Evolutionary conservation across 2,113 vertebrate species (phyloP).

Genomic region (Myrmecobius fasciatus): DNA sequence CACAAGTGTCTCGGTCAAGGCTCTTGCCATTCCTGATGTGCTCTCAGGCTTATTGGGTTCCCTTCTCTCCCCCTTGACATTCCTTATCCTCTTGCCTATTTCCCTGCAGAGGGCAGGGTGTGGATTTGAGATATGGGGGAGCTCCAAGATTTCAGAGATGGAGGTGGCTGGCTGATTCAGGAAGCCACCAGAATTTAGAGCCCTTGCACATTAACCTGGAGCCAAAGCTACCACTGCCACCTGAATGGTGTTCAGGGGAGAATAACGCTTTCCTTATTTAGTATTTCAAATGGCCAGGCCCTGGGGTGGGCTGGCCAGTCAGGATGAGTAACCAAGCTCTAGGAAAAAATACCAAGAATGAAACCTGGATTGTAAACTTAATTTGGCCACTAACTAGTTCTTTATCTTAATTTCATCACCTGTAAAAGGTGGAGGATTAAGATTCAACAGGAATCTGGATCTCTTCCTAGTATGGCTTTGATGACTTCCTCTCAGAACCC

Average conservation of each 20-base stretch:
- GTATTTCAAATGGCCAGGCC: conserved; percentile 41
- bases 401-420: background rate
- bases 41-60: background rate
- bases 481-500: background rate
- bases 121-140: background rate
- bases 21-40: background rate
- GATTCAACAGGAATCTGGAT: background rate
- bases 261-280: conserved; percentile 3
- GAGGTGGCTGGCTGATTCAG: background rate
- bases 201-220: background rate
- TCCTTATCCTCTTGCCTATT: background rate
- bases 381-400: background rate
- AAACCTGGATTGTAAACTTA: background rate
- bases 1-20: background rate
- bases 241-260: background rate
- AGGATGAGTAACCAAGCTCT: background rate
- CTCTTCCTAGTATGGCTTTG: background rate
- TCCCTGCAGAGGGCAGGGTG: background rate
- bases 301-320: background rate
- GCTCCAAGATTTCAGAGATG: background rate
- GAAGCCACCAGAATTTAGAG: background rate
- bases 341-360: background rate
- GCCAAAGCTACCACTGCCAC: background rate
- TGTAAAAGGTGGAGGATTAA: background rate
- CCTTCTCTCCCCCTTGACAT: background rate